Conservation (phyloP, 2,113 vertebrate species). For the Pelmatolapia mariae region DNA sequence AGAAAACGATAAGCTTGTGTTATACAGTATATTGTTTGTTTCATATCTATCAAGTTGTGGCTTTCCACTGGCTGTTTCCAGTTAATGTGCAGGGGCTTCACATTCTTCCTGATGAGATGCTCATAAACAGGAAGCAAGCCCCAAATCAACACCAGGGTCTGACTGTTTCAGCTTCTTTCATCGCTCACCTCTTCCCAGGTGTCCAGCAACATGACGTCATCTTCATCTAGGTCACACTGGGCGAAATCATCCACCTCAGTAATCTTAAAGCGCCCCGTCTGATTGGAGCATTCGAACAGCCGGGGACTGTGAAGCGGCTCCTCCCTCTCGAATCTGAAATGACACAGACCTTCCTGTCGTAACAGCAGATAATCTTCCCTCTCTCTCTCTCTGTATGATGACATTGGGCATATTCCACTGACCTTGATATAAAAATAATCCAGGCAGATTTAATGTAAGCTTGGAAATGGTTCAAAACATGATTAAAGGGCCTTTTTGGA, state of each 20-base stretch:
- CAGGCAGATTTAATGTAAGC: slow-evolving; percentile 17
- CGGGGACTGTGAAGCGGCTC: slow-evolving; percentile 71
- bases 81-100: neutral
- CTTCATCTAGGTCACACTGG: slow-evolving; percentile 87
- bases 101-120: neutral
- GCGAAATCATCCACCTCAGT: slow-evolving; percentile 80
- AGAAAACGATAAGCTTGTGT: neutral
- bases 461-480: slow-evolving; percentile 3
- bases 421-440: slow-evolving; percentile 17
- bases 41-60: neutral
- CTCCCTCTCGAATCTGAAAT: slow-evolving; percentile 75
- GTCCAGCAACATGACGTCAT: slow-evolving; percentile 89
- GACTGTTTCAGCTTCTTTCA: neutral
- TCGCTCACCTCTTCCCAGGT: slow-evolving; percentile 88
- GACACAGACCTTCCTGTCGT: neutral
- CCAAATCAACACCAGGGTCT: neutral
- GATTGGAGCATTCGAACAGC: slow-evolving; percentile 91
- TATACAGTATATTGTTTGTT: neutral
- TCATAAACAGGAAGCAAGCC: neutral
- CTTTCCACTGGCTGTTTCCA: neutral
- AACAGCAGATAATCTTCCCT: neutral
- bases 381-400: neutral
- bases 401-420: neutral
- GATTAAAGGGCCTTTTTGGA: neutral
- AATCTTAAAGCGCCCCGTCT: slow-evolving; percentile 82